These are phyloP conservation scores for Porites lutea DNA, from an alignment of 64 coral and sea anemone species.

Conservation along the genomic window DNA sequence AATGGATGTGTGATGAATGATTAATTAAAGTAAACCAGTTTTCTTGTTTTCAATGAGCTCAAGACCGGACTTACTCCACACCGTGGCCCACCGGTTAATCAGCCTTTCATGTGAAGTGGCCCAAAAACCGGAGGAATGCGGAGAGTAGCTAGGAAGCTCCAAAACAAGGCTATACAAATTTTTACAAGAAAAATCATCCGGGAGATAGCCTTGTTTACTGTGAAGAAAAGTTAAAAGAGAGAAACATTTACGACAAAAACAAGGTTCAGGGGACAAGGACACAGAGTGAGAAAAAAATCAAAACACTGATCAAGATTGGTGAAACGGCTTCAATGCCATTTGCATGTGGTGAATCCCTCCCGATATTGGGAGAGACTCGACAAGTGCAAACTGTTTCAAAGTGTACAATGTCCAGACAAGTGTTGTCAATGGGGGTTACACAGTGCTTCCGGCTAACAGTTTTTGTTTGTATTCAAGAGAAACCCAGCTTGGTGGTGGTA, in stretches of 20 bases:
- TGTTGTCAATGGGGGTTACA: background rate
- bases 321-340: background rate
- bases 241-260: background rate
- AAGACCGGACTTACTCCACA: background rate
- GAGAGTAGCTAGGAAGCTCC: background rate
- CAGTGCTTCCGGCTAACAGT: background rate
- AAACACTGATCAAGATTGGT: background rate
- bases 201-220: background rate
- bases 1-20: background rate
- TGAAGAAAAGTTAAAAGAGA: background rate
- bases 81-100: constrained; percentile 3
- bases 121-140: background rate
- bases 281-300: background rate
- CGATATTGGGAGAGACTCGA: background rate
- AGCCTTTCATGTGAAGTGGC: background rate
- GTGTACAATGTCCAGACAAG: background rate
- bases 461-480: background rate
- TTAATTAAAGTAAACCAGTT: background rate
- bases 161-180: background rate
- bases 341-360: background rate
- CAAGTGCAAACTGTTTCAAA: background rate
- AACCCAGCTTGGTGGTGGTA: background rate
- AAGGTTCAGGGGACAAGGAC: background rate
- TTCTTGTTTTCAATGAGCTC: background rate
- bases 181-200: background rate